These are phyloP conservation scores for Pyxicephalus adspersus DNA, from an alignment of 2,113 vertebrate species.

Conservation along the genomic window DNA sequence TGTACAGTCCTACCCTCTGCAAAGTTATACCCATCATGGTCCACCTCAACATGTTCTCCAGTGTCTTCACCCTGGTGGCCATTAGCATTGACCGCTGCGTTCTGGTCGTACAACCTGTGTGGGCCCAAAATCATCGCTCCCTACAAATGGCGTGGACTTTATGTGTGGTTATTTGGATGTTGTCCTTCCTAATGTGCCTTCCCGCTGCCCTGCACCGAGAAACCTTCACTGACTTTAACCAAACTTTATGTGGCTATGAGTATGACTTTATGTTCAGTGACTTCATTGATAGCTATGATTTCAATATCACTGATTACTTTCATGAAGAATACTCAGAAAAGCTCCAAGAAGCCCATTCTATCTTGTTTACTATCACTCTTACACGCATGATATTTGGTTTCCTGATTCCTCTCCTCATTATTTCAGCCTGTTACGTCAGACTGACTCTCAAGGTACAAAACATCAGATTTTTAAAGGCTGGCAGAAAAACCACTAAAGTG, in stretches of 20 bases:
- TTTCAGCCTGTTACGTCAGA: conserved; percentile 70
- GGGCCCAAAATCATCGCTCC: conserved; percentile 80
- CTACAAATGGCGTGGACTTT: conserved; percentile 46
- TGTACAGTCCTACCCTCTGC: conserved; percentile 74
- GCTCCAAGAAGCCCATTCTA: too few species aligned
- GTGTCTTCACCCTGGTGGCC: conserved; percentile 72
- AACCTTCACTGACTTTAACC: not conserved
- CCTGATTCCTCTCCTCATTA: conserved; percentile 70
- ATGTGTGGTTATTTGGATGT: conserved; percentile 70
- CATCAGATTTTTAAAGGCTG: conserved; percentile 59
- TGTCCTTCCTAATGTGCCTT: conserved; percentile 70
- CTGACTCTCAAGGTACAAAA: conserved; percentile 60
- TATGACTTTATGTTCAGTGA: not conserved
- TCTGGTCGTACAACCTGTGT: conserved; percentile 75
- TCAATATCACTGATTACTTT: not conserved
- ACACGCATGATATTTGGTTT: conserved; percentile 74
- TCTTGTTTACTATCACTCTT: conserved; percentile 38
- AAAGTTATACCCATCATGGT: conserved; percentile 74
- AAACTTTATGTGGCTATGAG: conserved; percentile 56
- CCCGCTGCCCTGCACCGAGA: conserved; percentile 73
- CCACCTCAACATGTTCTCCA: conserved; percentile 82
- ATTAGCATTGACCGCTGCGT: conserved; percentile 80
- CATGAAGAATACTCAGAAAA: too few species aligned
- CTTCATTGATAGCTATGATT: not conserved
- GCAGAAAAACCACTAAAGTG: conserved; percentile 65